Base-by-base conservation (phyloP, 2,113 vertebrate species). In the Cheirogaleus medius region DNA sequence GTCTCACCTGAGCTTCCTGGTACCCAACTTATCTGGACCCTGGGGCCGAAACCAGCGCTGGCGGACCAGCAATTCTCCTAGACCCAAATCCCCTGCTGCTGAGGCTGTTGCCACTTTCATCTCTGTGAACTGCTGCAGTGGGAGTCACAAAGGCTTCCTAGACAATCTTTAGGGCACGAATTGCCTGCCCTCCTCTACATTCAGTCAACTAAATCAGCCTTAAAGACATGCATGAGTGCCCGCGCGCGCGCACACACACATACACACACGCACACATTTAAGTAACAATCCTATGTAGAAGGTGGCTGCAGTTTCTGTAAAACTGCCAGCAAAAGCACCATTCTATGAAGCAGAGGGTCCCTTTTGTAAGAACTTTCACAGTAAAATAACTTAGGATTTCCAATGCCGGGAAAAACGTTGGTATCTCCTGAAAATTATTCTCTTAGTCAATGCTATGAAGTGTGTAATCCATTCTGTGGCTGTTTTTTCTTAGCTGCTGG, bases 321-420 rank as follows among this genome's bases (percentile, higher is more conserved):
- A 81, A 7, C 17, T 39, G 39, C 47, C 52, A 88, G 87, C 29
- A 64, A 63, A 68, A 56, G 29, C 23, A 23, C 25, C 27, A n/a
- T 39, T 60, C 17, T 68, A 27, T 63, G n/a, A 14, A 44, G 73
- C 20, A 63, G 23, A 87, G 34, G 6, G 34, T 83, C 44, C 64
- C 29, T 92, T 83, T 54, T 54, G 23, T 80, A 68, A 63, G 56
- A 58, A 74, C 32, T 69, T 25, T 42, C 47, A 18, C 1, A 23
- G 27, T 56, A n/a, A 95, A 91, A 96, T 63, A 44, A n/a, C 76
- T 84, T 39, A 49, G 47, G 64, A 60, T 66, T 76, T 29, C 52
- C n/a, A 60, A 17, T 5, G 6, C 6, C 15, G 68, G 54, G n/a
- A 3, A 34, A 63, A 49, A 64, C 52, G 47, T 1, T 47, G 32